Base-by-base conservation (phyloP, 2,888 invertebrate genomes). In the Fragum fragum region DNA sequence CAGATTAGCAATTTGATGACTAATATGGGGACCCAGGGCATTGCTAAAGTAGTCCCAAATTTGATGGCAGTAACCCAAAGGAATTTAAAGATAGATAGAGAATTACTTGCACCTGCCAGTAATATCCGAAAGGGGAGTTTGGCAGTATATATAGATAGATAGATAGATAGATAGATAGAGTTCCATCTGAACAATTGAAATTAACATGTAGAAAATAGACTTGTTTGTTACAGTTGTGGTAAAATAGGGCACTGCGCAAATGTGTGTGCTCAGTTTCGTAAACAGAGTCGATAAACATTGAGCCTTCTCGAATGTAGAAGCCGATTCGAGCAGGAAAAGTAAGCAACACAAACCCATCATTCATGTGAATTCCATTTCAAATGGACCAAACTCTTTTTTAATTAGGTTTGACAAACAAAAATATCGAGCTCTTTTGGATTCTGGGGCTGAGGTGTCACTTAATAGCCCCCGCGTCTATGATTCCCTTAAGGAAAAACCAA, bases 241-340 rank as follows among this genome's bases (percentile, higher is more conserved):
- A n/a, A n/a, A n/a, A n/a, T n/a, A n/a, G n/a, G n/a, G n/a, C n/a
- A n/a, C n/a, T n/a, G n/a, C n/a, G n/a, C n/a, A n/a, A n/a, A n/a
- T n/a, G n/a, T n/a, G n/a, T n/a, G n/a, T n/a, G n/a, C n/a, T n/a
- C n/a, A n/a, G n/a, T n/a, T n/a, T n/a, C n/a, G n/a, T n/a, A n/a
- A n/a, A 39, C 76, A 88, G 18, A 93, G 57, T 23, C 29, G 36
- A 39, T 66, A 66, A 66, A 66, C 66, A 18, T 18, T 14, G 39
- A n/a, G 26, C 66, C 66, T 66, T 66, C 66, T 36, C 66, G 39
- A 32, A 66, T 39, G 39, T 36, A 39, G 66, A 66, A 69, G 69
- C 69, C 52, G 16, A 47, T 66, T 39, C 42, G 42, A 42, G 66
- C 28, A 66, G 66, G 3, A 14, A 21, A 21, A 42, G 7, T 29